phyloP scores from a whole-genome alignment of 2,888 invertebrate species.

The Lasioglossum figueresi region DNA sequence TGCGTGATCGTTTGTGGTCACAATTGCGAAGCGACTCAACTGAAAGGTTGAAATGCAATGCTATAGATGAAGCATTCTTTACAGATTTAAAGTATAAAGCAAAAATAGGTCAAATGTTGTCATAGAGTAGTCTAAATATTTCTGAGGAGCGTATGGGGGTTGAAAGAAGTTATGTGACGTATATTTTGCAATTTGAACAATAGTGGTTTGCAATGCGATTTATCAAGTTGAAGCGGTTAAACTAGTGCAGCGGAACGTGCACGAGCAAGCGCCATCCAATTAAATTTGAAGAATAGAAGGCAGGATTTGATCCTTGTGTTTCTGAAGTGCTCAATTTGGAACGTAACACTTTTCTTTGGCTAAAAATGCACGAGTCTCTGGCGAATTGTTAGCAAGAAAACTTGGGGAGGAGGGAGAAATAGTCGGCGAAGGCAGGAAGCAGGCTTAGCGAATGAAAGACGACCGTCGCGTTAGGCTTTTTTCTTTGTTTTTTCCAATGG shows the following conservation, averaged over 20 bases:
- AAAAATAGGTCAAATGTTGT: no score
- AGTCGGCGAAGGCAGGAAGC: constrained; percentile 13
- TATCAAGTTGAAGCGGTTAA: neutral
- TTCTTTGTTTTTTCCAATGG: neutral
- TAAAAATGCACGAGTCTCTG: neutral
- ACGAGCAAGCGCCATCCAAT: neutral
- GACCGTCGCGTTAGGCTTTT: constrained; percentile 16
- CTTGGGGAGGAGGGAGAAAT: neutral
- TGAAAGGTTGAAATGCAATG: no score
- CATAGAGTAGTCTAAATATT: no score
- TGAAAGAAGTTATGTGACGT: neutral
- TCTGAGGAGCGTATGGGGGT: neutral
- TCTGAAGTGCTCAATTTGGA: constrained; percentile 1
- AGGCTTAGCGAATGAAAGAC: constrained; percentile 24
- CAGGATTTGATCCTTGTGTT: neutral
- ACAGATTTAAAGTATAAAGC: no score
- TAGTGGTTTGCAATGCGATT: neutral
- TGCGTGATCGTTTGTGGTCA: no score
- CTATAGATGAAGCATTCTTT: no score
- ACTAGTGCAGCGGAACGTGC: neutral
- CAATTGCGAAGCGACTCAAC: no score
- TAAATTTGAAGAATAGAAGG: neutral
- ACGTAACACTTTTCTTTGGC: constrained; percentile 9
- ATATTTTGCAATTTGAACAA: neutral
- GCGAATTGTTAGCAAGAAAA: constrained; percentile 8